Percentiles rank a stretch among this genome's conserved stretches.
Evolutionary conservation across 2,113 vertebrate species (phyloP).

Genomic region (Megalops atlanticus): DNA sequence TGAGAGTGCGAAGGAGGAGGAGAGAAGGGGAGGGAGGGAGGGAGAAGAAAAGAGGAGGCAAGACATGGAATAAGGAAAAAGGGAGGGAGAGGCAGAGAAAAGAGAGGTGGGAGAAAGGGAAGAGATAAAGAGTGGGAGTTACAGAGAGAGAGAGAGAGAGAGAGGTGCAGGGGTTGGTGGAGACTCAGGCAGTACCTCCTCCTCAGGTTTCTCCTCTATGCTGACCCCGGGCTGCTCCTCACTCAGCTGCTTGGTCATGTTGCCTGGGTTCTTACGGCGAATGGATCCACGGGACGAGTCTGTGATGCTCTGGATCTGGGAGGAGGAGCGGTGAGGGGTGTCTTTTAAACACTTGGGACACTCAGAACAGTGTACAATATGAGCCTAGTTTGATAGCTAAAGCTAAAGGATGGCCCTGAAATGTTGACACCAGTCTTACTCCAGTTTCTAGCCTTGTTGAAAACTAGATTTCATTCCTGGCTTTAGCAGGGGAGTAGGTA

Average conservation of each 20-base stretch:
- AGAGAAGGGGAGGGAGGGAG: not conserved
- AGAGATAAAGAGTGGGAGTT: not conserved
- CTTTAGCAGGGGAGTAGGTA: no score
- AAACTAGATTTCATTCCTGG: no score
- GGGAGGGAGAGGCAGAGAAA: no score
- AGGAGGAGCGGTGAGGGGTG: conserved; percentile 23
- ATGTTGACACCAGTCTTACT: no score
- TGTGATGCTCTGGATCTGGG: conserved; percentile 94
- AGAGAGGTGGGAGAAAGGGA: no score
- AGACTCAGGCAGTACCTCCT: conserved; percentile 76
- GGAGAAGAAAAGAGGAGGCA: not conserved
- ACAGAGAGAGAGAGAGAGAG: not conserved
- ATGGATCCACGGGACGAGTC: conserved; percentile 94
- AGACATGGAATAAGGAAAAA: not conserved
- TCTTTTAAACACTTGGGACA: no score
- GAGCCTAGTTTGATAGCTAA: no score
- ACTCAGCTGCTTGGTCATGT: conserved; percentile 71
- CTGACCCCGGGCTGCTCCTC: conserved; percentile 77
- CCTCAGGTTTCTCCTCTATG: conserved; percentile 83
- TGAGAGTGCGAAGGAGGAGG: not conserved
- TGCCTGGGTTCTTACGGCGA: conserved; percentile 84
- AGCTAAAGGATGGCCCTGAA: no score
- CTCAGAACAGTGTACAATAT: no score
- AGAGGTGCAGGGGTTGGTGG: no score
- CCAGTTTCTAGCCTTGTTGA: no score